Base-by-base conservation (phyloP, 2,113 vertebrate species). In the Paratilapia polleni region DNA sequence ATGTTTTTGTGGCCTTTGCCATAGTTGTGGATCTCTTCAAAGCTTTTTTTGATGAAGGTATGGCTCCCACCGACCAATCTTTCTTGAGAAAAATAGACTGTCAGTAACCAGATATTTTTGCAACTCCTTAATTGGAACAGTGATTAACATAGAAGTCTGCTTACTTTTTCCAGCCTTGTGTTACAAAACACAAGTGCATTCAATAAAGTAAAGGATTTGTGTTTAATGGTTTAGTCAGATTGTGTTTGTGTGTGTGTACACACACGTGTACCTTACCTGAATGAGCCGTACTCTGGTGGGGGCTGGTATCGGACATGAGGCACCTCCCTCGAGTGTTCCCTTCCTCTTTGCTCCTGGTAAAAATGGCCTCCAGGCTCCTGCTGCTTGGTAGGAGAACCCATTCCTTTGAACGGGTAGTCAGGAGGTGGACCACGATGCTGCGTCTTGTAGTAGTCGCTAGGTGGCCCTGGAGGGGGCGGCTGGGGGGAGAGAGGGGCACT, bases 241-340 rank as follows among this genome's bases (percentile, higher is more conserved):
- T 1, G 1, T 49, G 28, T 66, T 26, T 11, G 8, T 11, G 13
- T n/a, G 9, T 36, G 28, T 28, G 41, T 41, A 36, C 11, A 5
- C n/a, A 14, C 8, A 10, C 36, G 13, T 20, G n/a, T 34, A 76
- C 20, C 96, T 96, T 95, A 99, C 98, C 98, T 97, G 95, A 98
- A 96, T 2, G 98, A 97, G 22, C 98, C 98, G 41, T 99, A 99
- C 85, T 99, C 98, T 12, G 98, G 98, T 60, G 98, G 98, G 52
- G 98, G 98, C 90, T 99, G 98, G 95, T 99, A 99, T n/a, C 98
- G 97, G 90, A 99, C 96, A 66, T 97, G 96, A 15, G 97, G 98
- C 84, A 97, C 92, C 86, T 99, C 98, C 95, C 95, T 97, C 85
- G 94, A 97, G 95, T 95, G 97, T 76, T 96, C 97, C 92, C 96